A percentile compares a stretch with the other conserved stretches of the same genome.
phyloP scores from a whole-genome alignment of 2,113 vertebrate genomes.

The Cygnus atratus region DNA sequence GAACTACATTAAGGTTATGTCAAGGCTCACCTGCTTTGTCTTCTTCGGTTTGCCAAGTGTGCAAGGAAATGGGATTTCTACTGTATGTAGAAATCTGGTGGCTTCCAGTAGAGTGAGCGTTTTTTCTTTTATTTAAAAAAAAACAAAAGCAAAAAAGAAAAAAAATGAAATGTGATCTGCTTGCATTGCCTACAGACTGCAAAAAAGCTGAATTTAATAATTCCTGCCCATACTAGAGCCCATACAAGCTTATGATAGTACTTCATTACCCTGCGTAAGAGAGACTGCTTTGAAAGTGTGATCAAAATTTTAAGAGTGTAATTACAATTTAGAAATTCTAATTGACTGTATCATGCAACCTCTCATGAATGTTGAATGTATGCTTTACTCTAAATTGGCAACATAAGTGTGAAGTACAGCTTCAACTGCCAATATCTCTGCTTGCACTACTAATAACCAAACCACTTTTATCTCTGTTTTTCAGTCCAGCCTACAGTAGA shows the following conservation, averaged over 20 bases:
- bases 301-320: neutral
- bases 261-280: neutral
- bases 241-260: neutral
- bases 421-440: rapidly evolving
- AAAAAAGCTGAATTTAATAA: neutral
- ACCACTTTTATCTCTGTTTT: neutral
- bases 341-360: neutral
- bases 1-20: neutral
- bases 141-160: too few species aligned
- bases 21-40: constrained; percentile 20
- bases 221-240: neutral
- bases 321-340: neutral
- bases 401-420: rapidly evolving
- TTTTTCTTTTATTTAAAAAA: neutral
- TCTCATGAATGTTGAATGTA: neutral
- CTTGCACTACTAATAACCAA: neutral
- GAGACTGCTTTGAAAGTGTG: neutral
- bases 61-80: neutral
- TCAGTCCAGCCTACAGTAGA: neutral
- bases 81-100: neutral
- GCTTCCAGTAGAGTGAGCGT: neutral
- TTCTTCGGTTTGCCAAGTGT: neutral
- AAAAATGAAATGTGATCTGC: neutral
- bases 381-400: neutral
- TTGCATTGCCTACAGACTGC: neutral